Evolutionary conservation across 2,113 vertebrate genomes (phyloP), one percentile per base, ranked within the genome.

Genomic region (Phoxinus phoxinus): DNA sequence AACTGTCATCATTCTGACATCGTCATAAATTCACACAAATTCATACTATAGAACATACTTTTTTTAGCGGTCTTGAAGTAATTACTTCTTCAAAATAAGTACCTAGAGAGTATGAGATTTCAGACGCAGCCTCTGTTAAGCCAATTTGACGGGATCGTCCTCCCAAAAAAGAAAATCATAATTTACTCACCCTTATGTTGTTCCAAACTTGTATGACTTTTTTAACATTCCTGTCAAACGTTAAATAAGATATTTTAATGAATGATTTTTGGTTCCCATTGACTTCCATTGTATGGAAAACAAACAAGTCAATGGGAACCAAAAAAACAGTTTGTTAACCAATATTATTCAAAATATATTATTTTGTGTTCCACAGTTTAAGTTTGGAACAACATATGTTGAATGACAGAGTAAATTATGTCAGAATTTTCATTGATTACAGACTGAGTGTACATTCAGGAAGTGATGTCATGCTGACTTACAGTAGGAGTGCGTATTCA

Each of bases 401-500:
- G 37, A 41, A 41, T 9, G 41, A 9, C 8, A 10, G 8, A 61
- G 10, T 48, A 32, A 35, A 69, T 69, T 1, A 35, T 35, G 7
- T 10, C 30, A 69, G 17, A 35, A 35, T 10, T 3, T 19, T 9
- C 7, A 35, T 69, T 69, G 19, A 9, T 69, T 27, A 25, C 13
- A 23, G 3, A 75, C n/a, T 13, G n/a, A 7, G 13, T 3, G 4
- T 19, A 30, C 7, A 76, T 75, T 51, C 46, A 78, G 53, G 53
- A 78, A n/a, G 75, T 58, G 53, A 78, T 78, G 75, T 27, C 23
- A 17, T 41, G 15, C 77, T 11, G n/a, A 58, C 48, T 81, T 6
- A n/a, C n/a, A n/a, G n/a, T n/a, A 12, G 0, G 15, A 32, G 59
- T 51, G 46, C 0, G 0, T 48, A 48, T 48, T 81, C 13, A 44